Conservation (phyloP, 2,113 vertebrate species). For the Speoplatyrhinus poulsoni region DNA sequence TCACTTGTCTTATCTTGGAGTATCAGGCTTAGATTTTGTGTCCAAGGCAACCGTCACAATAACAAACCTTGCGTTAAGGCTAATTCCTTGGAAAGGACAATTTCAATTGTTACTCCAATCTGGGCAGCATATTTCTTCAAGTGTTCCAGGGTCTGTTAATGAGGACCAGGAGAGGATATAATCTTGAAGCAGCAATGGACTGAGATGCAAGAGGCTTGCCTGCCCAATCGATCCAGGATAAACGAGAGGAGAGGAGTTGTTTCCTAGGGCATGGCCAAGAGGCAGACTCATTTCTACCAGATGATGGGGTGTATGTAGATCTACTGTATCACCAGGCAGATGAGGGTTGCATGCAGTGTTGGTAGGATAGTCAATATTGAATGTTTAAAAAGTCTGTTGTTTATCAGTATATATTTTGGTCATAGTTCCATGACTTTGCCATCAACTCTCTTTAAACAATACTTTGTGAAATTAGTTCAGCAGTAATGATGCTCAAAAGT, state of each 20-base stretch:
- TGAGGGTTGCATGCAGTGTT: constrained; percentile 25
- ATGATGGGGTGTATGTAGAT: constrained; percentile 22
- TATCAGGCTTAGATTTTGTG: constrained; percentile 41
- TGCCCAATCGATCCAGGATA: constrained; percentile 48
- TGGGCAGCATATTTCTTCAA: constrained; percentile 30
- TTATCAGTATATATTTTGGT: not conserved
- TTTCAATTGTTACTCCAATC: constrained; percentile 34
- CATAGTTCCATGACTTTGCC: not conserved
- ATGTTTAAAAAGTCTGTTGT: not conserved
- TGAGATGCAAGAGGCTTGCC: constrained; percentile 31
- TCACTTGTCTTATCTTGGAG: not conserved
- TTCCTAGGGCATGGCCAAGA: not conserved
- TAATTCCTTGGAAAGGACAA: constrained; percentile 56
- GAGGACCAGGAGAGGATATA: constrained; percentile 33
- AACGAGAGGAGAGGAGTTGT: not conserved
- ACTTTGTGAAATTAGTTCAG: not conserved
- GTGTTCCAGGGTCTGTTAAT: constrained; percentile 51
- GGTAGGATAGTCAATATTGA: not conserved
- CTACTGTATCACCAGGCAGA: constrained; percentile 13
- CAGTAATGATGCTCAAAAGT: not conserved
- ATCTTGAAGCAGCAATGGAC: constrained; percentile 43
- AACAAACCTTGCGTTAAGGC: constrained; percentile 50
- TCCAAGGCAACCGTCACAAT: constrained; percentile 23
- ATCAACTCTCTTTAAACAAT: not conserved
- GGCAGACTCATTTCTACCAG: constrained; percentile 34